Evolutionary conservation across 2,113 vertebrate genomes (phyloP), one percentile per base, ranked within the genome.

Genomic region (Cepphus grylle): DNA sequence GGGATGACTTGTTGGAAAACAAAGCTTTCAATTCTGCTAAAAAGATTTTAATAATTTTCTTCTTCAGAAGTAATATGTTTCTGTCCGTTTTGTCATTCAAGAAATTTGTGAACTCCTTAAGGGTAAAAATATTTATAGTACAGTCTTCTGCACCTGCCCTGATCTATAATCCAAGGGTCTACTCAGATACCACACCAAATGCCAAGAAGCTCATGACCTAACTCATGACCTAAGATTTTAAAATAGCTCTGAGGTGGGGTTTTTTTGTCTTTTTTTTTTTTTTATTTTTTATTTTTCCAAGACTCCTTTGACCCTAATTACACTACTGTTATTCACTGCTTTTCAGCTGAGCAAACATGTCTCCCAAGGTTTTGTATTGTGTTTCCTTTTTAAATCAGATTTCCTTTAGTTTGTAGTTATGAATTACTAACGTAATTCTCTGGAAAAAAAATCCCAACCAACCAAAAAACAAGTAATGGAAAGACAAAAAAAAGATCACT

Each of bases 111-210:
- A 97, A 97, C 97, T 98, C 96, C 98, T 98, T 98, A 97, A 97
- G 97, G 95, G 94, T 63, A 94, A 49, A 59, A 53, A 90, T 99
- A 99, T 99, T 99, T 99, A 99, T 99, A 99, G 99, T 66, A 66
- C 45, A 61, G 92, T 92, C 97, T 97, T 98, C 97, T 97, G 97
- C 99, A 99, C 98, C 99, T 99, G 99, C 98, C 97, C 76, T 98
- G 95, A 98, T 98, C 98, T 98, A 93, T 99, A 99, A 98, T 94
- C 92, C 15, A 83, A 98, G 98, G 97, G 98, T 94, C 98, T 97
- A 90, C 93, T 97, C 92, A 94, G 96, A 97, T 98, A 92, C 95
- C 96, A 95, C 93, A 97, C 61, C 97, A 98, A 98, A 98, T 98
- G 95, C 96, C 95, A 95, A 95, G 97, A 97, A 97, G 97, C 98